Evolutionary conservation across 2,888 invertebrate genomes (phyloP), one percentile per base, ranked within the genome.

Genomic region (Deroplatys truncata): DNA sequence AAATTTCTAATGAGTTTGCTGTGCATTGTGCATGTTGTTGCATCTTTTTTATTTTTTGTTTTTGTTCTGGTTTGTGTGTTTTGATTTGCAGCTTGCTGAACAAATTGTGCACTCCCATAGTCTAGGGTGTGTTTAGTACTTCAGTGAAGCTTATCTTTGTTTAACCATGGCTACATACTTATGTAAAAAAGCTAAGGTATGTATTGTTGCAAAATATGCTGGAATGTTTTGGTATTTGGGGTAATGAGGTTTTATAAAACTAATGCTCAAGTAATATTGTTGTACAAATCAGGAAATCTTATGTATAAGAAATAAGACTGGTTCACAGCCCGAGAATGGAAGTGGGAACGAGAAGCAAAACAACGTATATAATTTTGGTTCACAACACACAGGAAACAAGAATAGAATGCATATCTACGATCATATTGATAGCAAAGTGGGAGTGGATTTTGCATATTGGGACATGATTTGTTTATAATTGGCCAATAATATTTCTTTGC

Each of bases 121-220:
- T 35, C 43, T 85, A 84, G 84, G 84, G 72, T 88, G 29, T 85
- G 49, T 16, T 85, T 49, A 35, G 85, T 29, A 29, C 29, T 28
- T 28, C 72, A 1, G 29, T 28, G 85, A 82, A 85, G 43, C 85
- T 85, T 28, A n/a, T 49, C 28, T 31, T 82, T 87, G n/a, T 25
- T 28, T 82, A 87, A 82, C n/a, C 89, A 89, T 89, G 89, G 89
- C 89, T 43, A n/a, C 89, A 82, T 82, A 43, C 28, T 25, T 82
- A 9, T 82, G 29, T 49, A 89, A 89, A 86, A 89, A 89, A 56
- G n/a, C 35, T 49, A 85, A 89, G 89, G 89, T 89, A 89, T n/a
- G 86, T 86, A 72, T 28, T 7, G 7, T 82, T 20, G 56, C 20
- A 4, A 49, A 49, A 49, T 15, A 8, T 49, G 7, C 56, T 56